Evolutionary conservation across 2,888 invertebrate species (phyloP).

Genomic region (Neocrepidodera transversa): DNA sequence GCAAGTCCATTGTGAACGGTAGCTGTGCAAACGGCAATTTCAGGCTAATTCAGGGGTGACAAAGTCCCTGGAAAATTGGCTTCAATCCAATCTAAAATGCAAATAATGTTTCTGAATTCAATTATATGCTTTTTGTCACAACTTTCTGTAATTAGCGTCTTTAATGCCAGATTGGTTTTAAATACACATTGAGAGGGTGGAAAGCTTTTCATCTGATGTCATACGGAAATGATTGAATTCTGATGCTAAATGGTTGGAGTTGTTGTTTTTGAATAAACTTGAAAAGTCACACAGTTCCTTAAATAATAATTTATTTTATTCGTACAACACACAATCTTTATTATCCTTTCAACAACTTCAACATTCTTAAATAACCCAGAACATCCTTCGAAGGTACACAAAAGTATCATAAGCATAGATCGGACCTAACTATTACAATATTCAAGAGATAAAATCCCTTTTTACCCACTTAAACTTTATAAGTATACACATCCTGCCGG

Average conservation of each 20-base stretch:
- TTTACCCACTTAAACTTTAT: slow-evolving; percentile 21
- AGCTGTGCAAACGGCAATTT: slow-evolving; percentile 42
- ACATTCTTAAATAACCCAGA: no score
- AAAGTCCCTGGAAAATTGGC: slow-evolving; percentile 57
- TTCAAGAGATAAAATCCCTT: slow-evolving; percentile 2
- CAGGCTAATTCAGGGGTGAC: slow-evolving; percentile 47
- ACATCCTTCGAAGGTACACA: no score
- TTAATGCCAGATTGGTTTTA: slow-evolving; percentile 37
- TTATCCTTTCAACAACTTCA: no score
- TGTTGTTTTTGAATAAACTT: no score
- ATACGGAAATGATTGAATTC: background rate
- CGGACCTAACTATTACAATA: no score
- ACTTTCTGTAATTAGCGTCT: slow-evolving; percentile 37
- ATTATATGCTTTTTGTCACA: slow-evolving; percentile 46
- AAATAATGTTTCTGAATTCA: slow-evolving; percentile 50
- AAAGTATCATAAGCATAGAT: no score
- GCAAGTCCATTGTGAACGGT: slow-evolving; percentile 25
- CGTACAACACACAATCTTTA: no score
- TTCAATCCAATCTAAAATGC: slow-evolving; percentile 57
- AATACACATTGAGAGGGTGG: slow-evolving; percentile 31
- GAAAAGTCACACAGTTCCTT: no score
- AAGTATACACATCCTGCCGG: slow-evolving; percentile 10
- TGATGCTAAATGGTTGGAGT: background rate
- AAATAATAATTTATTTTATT: no score
- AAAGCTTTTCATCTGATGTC: background rate